Base-by-base conservation (phyloP, 1,140 invertebrate genomes). In the Episyrphus balteatus region DNA sequence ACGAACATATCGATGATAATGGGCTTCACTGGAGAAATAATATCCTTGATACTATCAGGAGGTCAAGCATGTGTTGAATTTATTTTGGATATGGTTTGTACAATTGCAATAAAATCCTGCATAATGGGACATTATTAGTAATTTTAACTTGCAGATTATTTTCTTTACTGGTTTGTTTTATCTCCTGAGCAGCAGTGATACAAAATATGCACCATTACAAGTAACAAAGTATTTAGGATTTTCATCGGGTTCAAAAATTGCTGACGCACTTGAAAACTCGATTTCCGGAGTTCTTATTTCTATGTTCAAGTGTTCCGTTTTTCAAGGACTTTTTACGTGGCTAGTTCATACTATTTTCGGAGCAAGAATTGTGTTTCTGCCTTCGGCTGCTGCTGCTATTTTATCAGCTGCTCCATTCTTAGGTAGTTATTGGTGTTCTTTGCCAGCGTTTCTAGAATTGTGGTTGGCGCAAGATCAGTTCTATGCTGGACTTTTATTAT, bases 271-370 rank as follows among this genome's bases (percentile, higher is more conserved):
- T 26, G 79, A 83, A 56, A 74, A 77, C 53, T 79, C 81, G 2
- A 76, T 84, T n/a, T 80, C 76, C 40, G 75, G 79, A 33, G 89
- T 99, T 3, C 92, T 98, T 61, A 81, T 87, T 38, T 92, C 93
- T 1, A 95, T 92, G 1, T 87, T 97, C 50, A 99, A 98, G 73
- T 92, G 98, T 78, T 88, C 92, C 5, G 76, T 87, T 0, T 99
- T 99, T 71, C 98, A 98, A 67, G 94, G 93, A 1, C 72, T 98
- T 47, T 99, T 94, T 81, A 98, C 95, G 0, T 98, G 94, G 91
- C 80, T 98, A 30, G 88, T 94, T 41, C 94, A 98, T 62, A 93
- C 91, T 53, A 66, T 98, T 2, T 98, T 98, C 68, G 86, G 88
- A 54, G 85, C 95, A 1, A 88, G 93, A 63, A 88, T 98, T 51